Percentiles rank a stretch among this genome's conserved stretches.
Conservation (phyloP, 2,888 invertebrate species). For the Augiades crinisus region DNA sequence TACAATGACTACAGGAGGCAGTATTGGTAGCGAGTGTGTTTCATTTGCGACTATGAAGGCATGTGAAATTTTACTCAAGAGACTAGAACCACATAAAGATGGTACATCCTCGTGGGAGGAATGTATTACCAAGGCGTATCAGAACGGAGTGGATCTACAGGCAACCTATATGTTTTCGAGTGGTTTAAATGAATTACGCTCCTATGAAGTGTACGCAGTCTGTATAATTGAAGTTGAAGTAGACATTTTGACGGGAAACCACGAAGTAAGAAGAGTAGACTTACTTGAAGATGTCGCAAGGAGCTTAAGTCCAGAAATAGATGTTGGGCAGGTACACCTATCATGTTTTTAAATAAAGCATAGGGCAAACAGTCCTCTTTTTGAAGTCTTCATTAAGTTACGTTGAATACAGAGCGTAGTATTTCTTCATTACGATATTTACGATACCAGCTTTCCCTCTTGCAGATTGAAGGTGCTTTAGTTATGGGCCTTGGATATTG, state of each 20-base stretch:
- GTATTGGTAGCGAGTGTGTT: constrained; percentile 59
- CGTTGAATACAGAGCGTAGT: too few relatives aligned
- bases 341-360: neutral
- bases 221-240: constrained; percentile 86
- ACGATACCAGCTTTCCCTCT: too few relatives aligned
- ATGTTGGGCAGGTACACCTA: constrained; percentile 83
- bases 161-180: constrained; percentile 57
- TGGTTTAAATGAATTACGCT: constrained; percentile 58
- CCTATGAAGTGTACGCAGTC: constrained; percentile 82
- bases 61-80: constrained; percentile 45
- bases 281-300: constrained; percentile 86
- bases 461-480: constrained; percentile 87
- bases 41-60: constrained; percentile 82
- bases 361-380: too few relatives aligned
- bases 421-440: too few relatives aligned
- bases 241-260: constrained; percentile 90
- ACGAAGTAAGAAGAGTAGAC: constrained; percentile 83
- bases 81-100: constrained; percentile 65
- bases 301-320: constrained; percentile 85
- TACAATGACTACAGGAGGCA: constrained; percentile 83
- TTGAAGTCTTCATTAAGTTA: too few relatives aligned
- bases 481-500: constrained; percentile 89
- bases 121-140: constrained; percentile 74
- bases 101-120: constrained; percentile 77
- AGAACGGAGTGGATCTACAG: constrained; percentile 75